Evolutionary conservation across 2,888 invertebrate genomes (phyloP).

Genomic region (Monochamus alternatus): DNA sequence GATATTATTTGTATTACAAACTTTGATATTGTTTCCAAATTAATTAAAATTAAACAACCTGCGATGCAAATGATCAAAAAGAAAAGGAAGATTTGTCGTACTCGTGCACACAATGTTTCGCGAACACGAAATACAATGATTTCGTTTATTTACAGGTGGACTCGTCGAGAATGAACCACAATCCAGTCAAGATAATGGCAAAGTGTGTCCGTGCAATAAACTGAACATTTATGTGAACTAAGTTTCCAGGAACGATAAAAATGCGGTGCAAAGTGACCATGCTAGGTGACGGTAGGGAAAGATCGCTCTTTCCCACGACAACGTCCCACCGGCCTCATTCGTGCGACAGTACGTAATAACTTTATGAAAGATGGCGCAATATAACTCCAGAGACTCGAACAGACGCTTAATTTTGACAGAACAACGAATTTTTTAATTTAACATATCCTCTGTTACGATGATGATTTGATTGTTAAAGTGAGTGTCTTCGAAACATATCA

Average conservation of each 20-base stretch:
- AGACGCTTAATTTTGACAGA: conserved; percentile 17
- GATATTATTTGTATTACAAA: too few relatives aligned
- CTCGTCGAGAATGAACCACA: conserved; percentile 6
- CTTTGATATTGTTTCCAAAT: too few relatives aligned
- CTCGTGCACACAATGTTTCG: conserved; percentile 12
- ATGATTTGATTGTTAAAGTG: conserved; percentile 26
- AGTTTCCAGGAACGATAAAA: conserved; percentile 11
- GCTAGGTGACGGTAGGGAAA: conserved; percentile 64
- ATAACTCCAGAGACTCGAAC: conserved; percentile 19
- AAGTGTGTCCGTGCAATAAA: conserved; percentile 9
- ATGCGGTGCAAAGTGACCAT: conserved; percentile 53
- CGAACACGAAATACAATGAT: conserved; percentile 11
- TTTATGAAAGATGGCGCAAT: conserved; percentile 28
- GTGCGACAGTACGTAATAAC: conserved; percentile 49
- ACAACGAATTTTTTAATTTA: conserved; percentile 59
- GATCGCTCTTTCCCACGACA: conserved; percentile 62
- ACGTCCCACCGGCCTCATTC: conserved; percentile 43
- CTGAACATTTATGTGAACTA: conserved; percentile 24
- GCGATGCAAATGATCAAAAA: too few relatives aligned
- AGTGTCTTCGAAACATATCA: conserved; percentile 54
- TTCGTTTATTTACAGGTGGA: conserved; percentile 37
- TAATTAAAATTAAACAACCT: too few relatives aligned
- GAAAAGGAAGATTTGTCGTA: conserved; percentile 28
- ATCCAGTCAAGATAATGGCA: background rate
- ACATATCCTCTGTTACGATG: conserved; percentile 59